Percentiles rank a stretch among this genome's conserved stretches.
These are phyloP conservation scores for Oxystoma pomonae DNA, from an alignment of 2,888 invertebrate genomes.

Conservation along the genomic window DNA sequence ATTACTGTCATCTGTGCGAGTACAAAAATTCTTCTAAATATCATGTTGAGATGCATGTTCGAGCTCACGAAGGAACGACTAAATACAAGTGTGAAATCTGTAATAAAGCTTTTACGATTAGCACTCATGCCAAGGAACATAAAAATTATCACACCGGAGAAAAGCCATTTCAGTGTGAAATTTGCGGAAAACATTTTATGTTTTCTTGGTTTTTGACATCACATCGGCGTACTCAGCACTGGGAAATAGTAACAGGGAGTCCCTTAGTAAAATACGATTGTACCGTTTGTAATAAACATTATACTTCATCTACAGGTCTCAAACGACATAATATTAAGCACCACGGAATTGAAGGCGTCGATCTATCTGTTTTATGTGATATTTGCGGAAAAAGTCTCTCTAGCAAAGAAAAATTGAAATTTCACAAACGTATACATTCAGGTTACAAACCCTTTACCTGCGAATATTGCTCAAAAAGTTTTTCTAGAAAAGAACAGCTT, in stretches of 20 bases:
- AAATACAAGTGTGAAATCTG: constrained; percentile 50
- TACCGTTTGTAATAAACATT: constrained; percentile 43
- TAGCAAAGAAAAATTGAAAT: constrained; percentile 51
- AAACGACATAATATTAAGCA: constrained; percentile 41
- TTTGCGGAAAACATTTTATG: constrained; percentile 54
- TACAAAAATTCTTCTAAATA: constrained; percentile 39
- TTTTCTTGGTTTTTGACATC: constrained; percentile 52
- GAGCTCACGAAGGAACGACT: constrained; percentile 47
- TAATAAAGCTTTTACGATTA: constrained; percentile 47
- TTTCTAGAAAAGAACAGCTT: constrained; percentile 57
- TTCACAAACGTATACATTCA: constrained; percentile 53
- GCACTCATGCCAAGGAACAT: constrained; percentile 51
- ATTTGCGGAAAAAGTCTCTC: constrained; percentile 55
- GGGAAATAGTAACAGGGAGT: constrained; percentile 45
- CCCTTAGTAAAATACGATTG: constrained; percentile 46
- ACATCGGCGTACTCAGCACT: constrained; percentile 52
- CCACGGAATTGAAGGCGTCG: constrained; percentile 46
- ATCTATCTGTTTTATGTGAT: constrained; percentile 51
- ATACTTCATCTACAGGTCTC: constrained; percentile 40
- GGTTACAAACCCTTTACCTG: constrained; percentile 50
- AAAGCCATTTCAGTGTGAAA: constrained; percentile 49
- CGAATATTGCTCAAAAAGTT: constrained; percentile 49
- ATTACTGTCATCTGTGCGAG: constrained; percentile 40
- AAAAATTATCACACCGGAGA: constrained; percentile 52
- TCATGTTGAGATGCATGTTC: constrained; percentile 44